Base-by-base conservation (phyloP, 2,113 vertebrate genomes). In the Pteropus alecto region DNA sequence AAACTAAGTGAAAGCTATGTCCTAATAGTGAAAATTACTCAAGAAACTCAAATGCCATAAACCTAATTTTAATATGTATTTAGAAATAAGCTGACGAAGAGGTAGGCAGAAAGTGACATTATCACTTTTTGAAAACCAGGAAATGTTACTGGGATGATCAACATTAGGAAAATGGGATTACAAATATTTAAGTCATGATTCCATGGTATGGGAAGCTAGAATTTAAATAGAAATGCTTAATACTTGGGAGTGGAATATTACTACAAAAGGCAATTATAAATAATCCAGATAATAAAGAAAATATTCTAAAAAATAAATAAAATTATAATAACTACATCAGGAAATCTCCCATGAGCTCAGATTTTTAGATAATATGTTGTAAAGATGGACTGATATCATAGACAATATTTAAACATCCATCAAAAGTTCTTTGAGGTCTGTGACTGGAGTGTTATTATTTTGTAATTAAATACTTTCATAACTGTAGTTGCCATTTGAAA, bases 311-410 rank as follows among this genome's bases (percentile, higher is more conserved):
- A 77, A 58, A 71, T 38, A 19, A 46, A 46, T 51, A 63, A 71
- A 70, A 83, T 46, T 87, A 0, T 43, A 96, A 33, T 82, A 79
- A 86, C 4, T 77, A 73, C 33, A 28, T 86, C 58, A 86, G 74
- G 38, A 97, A 93, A 87, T 85, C 30, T 56, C 43, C 67, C 26
- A 38, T 61, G 67, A 94, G 30, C 19, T 86, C 92, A 86, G 38
- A 51, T n/a, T 86, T 94, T 96, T 24, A 51, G 46, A 19, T 56
- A 94, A 51, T 79, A 63, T 76, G 33, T 43, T 74, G n/a, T 73
- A 94, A 77, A 94, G 70, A 87, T 90, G 54, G 61, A 46, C 90
- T 95, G n/a, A 74, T 51, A 48, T 81, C 73, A 63, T 24, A 93
- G 54, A 96, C 82, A 90, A 78, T 82, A 90, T 58, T 60, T 35